Percentiles rank a stretch among this genome's conserved stretches.
Evolutionary conservation across 2,113 vertebrate species (phyloP).

Genomic region (Paradoxurus hermaphroditus): DNA sequence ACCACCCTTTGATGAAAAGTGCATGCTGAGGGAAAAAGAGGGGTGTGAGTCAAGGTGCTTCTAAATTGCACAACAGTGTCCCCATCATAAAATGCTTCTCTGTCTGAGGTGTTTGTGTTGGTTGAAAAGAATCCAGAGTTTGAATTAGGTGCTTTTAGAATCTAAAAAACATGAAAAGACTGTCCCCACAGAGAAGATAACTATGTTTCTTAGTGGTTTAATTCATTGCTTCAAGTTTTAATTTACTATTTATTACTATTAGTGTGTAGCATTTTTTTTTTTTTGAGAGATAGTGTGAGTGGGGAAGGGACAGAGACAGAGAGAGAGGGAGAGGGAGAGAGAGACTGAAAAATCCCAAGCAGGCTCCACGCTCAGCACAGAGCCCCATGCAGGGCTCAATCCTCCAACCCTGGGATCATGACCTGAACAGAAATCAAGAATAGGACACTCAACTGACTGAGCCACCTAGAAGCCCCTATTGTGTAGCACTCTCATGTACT

Average conservation of each 20-base stretch:
- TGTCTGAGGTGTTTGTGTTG: not conserved
- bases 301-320: rapidly evolving
- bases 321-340: too few relatives aligned
- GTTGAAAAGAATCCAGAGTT: not conserved
- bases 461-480: too few relatives aligned
- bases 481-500: not conserved
- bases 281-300: too few relatives aligned
- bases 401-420: too few relatives aligned
- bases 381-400: too few relatives aligned
- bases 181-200: not conserved
- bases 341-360: too few relatives aligned
- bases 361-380: too few relatives aligned
- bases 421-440: too few relatives aligned
- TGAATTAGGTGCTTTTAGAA: not conserved
- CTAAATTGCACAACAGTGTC: rapidly evolving
- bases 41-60: not conserved
- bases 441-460: too few relatives aligned
- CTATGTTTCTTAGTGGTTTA: not conserved
- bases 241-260: not conserved
- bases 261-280: not conserved
- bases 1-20: not conserved
- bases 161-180: not conserved
- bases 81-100: not conserved
- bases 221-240: not conserved
- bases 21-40: not conserved